Evolutionary conservation across 2,797 vertebrate species (phyloP), one percentile per base, ranked within the genome.

Genomic region (Alauda arvensis): DNA sequence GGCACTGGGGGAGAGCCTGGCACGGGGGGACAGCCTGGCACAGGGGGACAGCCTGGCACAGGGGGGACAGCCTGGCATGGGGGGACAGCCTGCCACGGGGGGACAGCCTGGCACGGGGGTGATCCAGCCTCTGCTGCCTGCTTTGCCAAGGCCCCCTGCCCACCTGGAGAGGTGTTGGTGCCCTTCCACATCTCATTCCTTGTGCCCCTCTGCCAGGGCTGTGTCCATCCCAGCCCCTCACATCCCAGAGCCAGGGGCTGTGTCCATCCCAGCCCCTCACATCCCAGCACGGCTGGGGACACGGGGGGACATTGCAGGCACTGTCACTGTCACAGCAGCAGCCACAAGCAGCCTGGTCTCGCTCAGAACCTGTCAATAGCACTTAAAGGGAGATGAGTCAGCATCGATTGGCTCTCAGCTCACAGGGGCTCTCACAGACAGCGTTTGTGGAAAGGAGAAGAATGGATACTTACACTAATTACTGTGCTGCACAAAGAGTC

Each of bases 91-190:
- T 2, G 34, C 8, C 34, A 37, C 34, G 34, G 34, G 19, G 52
- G 56, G 8, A 33, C 60, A 33, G 66, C 66, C 34, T 2, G 0
- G 45, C 6, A 2, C 3, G 0, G 43, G 14, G 5, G 11, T 13
- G 4, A 19, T 25, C 45, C 2, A 6, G 8, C 12, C 19, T 28
- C 46, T 12, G 31, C 18, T 40, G 13, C 59, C 11, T 0, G 3
- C 74, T 56, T 6, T 46, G 19, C 70, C 46, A 25, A 12, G 25
- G 8, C 39, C 7, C 0, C 12, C 14, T 8, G 24, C 4, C 25
- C 51, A 8, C 1, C 37, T 2, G 12, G 11, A 3, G 21, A 8
- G 8, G 7, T 1, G 6, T 3, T 14, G 29, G 48, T 51, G 13
- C 37, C 51, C 1, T 20, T 1, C 29, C 52, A n/a, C 40, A 15